phyloP scores from a whole-genome alignment of 64 coral and sea anemone genomes.

The Dendronephthya gigantea region DNA sequence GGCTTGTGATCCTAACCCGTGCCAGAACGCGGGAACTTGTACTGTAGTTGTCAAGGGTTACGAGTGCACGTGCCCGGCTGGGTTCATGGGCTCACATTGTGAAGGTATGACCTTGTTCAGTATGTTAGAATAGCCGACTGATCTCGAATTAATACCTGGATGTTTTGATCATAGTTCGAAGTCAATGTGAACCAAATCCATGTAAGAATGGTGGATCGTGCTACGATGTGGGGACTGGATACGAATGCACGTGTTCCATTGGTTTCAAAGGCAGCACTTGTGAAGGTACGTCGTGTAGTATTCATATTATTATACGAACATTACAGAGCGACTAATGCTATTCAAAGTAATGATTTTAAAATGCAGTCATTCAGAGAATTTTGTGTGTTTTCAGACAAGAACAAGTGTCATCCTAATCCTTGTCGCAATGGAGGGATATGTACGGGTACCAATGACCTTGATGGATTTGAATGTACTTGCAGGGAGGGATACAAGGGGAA shows the following conservation, averaged over 20 bases:
- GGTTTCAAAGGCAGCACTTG: constrained; percentile 88
- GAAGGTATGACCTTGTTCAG: constrained; percentile 48
- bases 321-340: too few species aligned
- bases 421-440: constrained; percentile 96
- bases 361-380: too few species aligned
- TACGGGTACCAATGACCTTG: constrained; percentile 71
- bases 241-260: constrained; percentile 80
- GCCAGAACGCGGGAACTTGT: constrained; percentile 86
- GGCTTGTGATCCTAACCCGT: constrained; percentile 68
- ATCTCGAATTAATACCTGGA: too few species aligned
- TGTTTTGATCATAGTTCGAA: constrained; percentile 48
- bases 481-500: constrained; percentile 79
- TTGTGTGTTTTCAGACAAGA: constrained; percentile 51
- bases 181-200: constrained; percentile 82
- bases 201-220: constrained; percentile 85
- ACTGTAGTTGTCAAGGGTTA: constrained; percentile 82
- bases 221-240: constrained; percentile 93
- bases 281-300: constrained; percentile 46
- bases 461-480: constrained; percentile 79
- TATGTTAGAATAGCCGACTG: not conserved
- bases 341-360: too few species aligned
- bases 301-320: not conserved
- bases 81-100: constrained; percentile 95
- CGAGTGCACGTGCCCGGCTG: constrained; percentile 81
- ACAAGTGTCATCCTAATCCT: constrained; percentile 96